Evolutionary conservation across 1,140 invertebrate species (phyloP), one percentile per base, ranked within the genome.

Genomic region (Drosophila santomea): DNA sequence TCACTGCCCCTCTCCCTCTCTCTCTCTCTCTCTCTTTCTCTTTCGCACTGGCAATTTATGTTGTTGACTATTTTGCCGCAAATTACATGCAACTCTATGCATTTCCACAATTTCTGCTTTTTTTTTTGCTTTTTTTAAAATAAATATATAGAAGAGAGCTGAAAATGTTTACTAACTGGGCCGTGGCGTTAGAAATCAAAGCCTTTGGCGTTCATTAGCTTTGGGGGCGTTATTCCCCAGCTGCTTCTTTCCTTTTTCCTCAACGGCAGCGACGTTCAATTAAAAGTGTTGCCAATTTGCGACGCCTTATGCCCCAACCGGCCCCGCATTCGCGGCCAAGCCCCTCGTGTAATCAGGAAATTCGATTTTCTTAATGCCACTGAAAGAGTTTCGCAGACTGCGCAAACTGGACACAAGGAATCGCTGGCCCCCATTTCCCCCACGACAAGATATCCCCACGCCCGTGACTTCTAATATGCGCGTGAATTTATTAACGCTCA

Each of bases 161-260:
- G 15, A 57, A 60, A 44, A 63, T 60, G 60, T 44, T 41, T 73
- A 63, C 66, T 69, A 82, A 79, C 76, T 79, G 74, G 78, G 78
- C 57, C 48, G 69, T 78, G 75, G 84, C 84, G 77, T 89, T 89
- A 84, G 85, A 78, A 86, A 86, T 88, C 86, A 86, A 90, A 74
- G 89, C 89, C 89, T 89, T 75, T 74, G 82, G 89, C 90, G 80
- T 91, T 91, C 90, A 91, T 91, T 91, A 91, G 90, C 90, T 91
- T 81, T 90, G 85, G 90, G 90, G 90, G 90, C 90, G 90, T 91
- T 75, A 73, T 64, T 55, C 56, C 73, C 14, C 35, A 12, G 14
- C 17, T 51, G 48, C 47, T 50, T 45, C 44, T 20, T 11, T 4
- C 12, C 15, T 17, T 32, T 23, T 23, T 14, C 47, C 11, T 6